Evolutionary conservation across 1,140 invertebrate genomes (phyloP), one percentile per base, ranked within the genome.

Genomic region (Nomia melanderi): DNA sequence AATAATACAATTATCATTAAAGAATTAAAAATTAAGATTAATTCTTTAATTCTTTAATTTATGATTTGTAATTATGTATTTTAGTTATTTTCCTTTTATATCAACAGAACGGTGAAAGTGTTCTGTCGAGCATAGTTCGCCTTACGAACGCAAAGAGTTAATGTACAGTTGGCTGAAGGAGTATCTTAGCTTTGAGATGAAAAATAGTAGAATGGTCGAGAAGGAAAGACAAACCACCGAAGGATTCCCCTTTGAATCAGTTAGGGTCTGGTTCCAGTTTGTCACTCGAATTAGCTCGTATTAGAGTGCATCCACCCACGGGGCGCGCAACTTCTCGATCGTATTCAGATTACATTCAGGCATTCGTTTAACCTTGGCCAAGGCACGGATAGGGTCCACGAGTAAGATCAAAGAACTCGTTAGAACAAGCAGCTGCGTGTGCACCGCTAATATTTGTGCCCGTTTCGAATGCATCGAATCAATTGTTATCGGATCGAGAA

Each of bases 331-430:
- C 41, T 59, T 59, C 29, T 75, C n/a, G 73, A 75, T 75, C 50
- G 53, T 67, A 75, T 75, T 75, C 73, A 75, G 73, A 75, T 75
- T 75, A 75, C 73, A 75, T 67, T 75, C 73, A 69, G 36, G 50
- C 62, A 41, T 57, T 64, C 54, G 17, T 69, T 75, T 57, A 69
- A 69, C 23, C 53, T 59, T 9, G 64, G 53, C 12, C 14, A 33
- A 41, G 27, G 47, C 31, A 74, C 33, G 27, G 7, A 20, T 47
- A 54, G 47, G 44, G 64, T 11, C 56, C 53, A 75, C 53, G 57
- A 31, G 12, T 27, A 7, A 47, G 57, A 75, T 69, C 29, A 69
- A 75, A 75, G 54, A 59, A 39, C 29, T 75, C 17, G 64, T 69
- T 75, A 75, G n/a, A 36, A 69, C 23, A 57, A 59, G 62, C 73